Evolutionary conservation across 2,888 invertebrate species (phyloP).

Genomic region (Himalopsyche tibetana): DNA sequence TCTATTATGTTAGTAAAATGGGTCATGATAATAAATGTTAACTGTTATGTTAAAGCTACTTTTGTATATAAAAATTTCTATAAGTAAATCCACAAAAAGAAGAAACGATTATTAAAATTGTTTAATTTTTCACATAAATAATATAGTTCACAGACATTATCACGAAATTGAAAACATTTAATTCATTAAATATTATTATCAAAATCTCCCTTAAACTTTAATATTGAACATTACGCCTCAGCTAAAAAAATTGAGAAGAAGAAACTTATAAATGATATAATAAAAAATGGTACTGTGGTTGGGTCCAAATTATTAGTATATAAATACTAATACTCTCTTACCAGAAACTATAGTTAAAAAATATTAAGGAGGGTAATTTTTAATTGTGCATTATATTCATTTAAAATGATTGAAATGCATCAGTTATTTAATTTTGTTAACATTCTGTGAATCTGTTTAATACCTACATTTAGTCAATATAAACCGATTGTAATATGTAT

Average conservation of each 20-base stretch:
- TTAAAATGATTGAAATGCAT: not conserved
- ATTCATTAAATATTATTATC: not conserved
- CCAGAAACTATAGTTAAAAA: conserved; percentile 35
- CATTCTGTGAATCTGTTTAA: too few relatives aligned
- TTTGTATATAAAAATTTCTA: not conserved
- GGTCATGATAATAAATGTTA: not conserved
- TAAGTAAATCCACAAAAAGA: not conserved
- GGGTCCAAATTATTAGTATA: conserved; percentile 63
- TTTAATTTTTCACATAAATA: conserved; percentile 8
- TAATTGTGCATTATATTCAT: conserved; percentile 21
- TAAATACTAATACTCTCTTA: conserved; percentile 35
- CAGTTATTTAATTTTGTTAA: not conserved
- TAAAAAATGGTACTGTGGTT: conserved; percentile 56
- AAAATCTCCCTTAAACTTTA: conserved; percentile 6
- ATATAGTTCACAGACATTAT: not conserved
- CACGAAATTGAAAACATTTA: not conserved
- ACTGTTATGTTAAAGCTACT: not conserved
- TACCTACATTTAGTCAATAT: too few relatives aligned
- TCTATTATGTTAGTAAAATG: not conserved
- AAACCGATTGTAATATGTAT: too few relatives aligned
- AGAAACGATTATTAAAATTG: not conserved
- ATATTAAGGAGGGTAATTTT: conserved; percentile 36
- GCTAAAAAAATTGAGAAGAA: not conserved
- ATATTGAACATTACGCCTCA: not conserved
- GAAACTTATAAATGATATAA: conserved; percentile 41